Evolutionary conservation across 1,140 invertebrate genomes (phyloP).

Genomic region (Drosophila pallidifrons): DNA sequence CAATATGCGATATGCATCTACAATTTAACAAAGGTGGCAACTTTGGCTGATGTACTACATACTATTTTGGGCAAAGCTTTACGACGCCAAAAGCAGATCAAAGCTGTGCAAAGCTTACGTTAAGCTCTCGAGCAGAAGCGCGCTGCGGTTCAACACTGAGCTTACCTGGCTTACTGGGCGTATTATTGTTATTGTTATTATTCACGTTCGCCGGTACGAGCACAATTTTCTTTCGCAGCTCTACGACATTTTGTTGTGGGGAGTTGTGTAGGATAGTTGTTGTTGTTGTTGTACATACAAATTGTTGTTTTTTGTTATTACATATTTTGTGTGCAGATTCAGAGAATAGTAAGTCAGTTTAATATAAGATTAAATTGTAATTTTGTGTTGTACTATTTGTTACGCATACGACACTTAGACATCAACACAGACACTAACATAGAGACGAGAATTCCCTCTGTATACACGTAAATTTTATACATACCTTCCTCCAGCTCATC

Average conservation of each 20-base stretch:
- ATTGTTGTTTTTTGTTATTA: constrained; percentile 49
- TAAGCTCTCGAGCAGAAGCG: constrained; percentile 45
- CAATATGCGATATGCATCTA: not conserved
- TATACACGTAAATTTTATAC: constrained; percentile 51
- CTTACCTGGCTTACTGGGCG: constrained; percentile 83
- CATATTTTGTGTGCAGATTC: constrained; percentile 41
- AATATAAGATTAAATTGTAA: constrained; percentile 66
- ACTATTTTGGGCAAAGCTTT: constrained; percentile 47
- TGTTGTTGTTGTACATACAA: constrained; percentile 41
- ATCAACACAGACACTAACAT: constrained; percentile 13
- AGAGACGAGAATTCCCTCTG: not conserved
- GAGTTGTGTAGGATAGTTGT: constrained; percentile 35
- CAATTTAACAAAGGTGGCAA: constrained; percentile 28
- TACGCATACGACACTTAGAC: constrained; percentile 67
- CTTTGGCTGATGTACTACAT: constrained; percentile 10
- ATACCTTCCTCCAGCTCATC: constrained; percentile 98
- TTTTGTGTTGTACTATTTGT: constrained; percentile 38
- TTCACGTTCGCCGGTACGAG: constrained; percentile 79
- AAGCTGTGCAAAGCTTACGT: constrained; percentile 65
- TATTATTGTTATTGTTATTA: constrained; percentile 80
- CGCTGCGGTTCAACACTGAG: constrained; percentile 54
- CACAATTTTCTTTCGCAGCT: constrained; percentile 83
- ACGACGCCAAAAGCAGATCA: constrained; percentile 58
- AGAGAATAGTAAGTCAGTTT: constrained; percentile 65
- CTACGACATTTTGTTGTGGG: constrained; percentile 50